These are phyloP conservation scores for Drosophila kanapiae DNA, from an alignment of 1,140 invertebrate genomes.

Conservation along the genomic window DNA sequence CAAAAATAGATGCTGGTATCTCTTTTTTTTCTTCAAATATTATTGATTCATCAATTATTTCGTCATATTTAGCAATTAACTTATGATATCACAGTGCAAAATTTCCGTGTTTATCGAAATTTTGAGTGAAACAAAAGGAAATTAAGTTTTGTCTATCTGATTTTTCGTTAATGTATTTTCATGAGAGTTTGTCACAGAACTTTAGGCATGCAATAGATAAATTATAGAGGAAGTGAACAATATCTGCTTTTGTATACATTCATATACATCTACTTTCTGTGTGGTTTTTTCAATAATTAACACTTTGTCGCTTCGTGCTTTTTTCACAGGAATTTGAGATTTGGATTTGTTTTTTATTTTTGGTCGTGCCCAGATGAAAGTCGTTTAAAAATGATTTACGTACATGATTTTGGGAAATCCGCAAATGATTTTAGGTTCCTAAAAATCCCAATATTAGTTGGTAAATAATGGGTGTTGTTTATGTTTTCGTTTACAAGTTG, in stretches of 20 bases:
- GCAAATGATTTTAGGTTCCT: neutral
- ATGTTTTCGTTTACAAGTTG: constrained; percentile 5
- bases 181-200: constrained; percentile 27
- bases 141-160: constrained; percentile 11
- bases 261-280: neutral
- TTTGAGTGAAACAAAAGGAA: constrained; percentile 7
- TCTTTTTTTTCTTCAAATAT: no score
- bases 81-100: constrained; percentile 17
- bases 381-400: constrained; percentile 45
- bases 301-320: constrained; percentile 61
- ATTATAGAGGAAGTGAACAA: constrained; percentile 31
- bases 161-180: constrained; percentile 22
- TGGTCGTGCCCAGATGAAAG: neutral
- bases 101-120: constrained; percentile 13
- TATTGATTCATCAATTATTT: constrained; percentile 2
- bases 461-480: constrained; percentile 15
- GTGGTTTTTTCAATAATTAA: constrained; percentile 54
- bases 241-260: constrained; percentile 1
- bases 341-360: constrained; percentile 1
- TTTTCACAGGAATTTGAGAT: constrained; percentile 28
- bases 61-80: constrained; percentile 1
- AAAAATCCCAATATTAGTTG: constrained; percentile 17
- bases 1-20: neutral
- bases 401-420: constrained; percentile 52
- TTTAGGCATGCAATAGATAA: constrained; percentile 35